These are phyloP conservation scores for Drosophila burlai DNA, from an alignment of 1,140 invertebrate genomes.

Conservation along the genomic window DNA sequence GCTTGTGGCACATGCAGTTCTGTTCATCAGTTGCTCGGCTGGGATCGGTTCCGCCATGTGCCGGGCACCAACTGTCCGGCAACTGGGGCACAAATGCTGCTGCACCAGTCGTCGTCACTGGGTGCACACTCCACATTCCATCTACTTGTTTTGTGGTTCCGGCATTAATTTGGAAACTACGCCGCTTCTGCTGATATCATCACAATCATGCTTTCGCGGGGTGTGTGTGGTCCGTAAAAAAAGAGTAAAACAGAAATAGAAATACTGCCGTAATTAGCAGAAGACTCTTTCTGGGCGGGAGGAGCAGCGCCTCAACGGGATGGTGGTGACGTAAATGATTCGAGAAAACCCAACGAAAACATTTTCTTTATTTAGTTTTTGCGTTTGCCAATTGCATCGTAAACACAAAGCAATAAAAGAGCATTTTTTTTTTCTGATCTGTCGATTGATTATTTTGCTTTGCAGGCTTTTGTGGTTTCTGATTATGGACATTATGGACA, in stretches of 20 bases:
- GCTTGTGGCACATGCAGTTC: slow-evolving; percentile 18
- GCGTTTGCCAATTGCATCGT: slow-evolving; percentile 18
- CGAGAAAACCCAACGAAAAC: slow-evolving; percentile 4
- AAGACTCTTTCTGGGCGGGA: slow-evolving; percentile 25
- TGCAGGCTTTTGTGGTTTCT: too few relatives aligned
- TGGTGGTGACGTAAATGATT: slow-evolving; percentile 32
- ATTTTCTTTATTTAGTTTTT: slow-evolving; percentile 15
- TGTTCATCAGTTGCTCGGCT: not conserved
- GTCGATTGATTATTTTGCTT: slow-evolving; percentile 28
- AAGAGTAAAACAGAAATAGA: slow-evolving; percentile 15
- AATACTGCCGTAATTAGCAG: slow-evolving; percentile 19
- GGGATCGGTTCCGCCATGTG: slow-evolving; percentile 52
- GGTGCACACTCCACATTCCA: slow-evolving; percentile 13
- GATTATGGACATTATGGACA: slow-evolving; percentile 9
- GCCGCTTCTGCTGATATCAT: slow-evolving; percentile 4
- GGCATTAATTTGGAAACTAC: slow-evolving; percentile 21
- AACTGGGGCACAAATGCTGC: slow-evolving; percentile 40
- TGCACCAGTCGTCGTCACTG: not conserved
- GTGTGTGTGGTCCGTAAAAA: slow-evolving; percentile 3
- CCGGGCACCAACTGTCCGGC: slow-evolving; percentile 44
- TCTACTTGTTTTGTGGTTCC: slow-evolving; percentile 23
- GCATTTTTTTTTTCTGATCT: slow-evolving; percentile 12
- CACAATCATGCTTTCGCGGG: not conserved
- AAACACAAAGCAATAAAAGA: slow-evolving; percentile 25
- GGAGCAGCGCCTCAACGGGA: not conserved